A percentile compares a stretch with the other conserved stretches of the same genome.
Evolutionary conservation across 2,888 invertebrate species (phyloP).

Genomic region (Drosophila tripunctata): DNA sequence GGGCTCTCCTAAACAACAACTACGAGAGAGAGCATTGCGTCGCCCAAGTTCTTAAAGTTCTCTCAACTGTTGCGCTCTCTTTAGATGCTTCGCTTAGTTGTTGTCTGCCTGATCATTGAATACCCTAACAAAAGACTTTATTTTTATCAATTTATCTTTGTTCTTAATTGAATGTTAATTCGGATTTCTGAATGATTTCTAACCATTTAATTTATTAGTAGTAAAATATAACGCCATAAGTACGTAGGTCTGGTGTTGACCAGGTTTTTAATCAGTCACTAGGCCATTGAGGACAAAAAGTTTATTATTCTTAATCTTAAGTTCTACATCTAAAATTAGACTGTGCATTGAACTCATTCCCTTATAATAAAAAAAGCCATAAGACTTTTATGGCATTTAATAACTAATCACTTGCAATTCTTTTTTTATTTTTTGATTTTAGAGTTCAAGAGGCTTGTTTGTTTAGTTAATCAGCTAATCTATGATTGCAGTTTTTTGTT

Average conservation of each 20-base stretch:
- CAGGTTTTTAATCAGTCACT: too few species aligned
- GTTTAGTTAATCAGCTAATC: neutral
- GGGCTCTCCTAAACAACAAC: conserved; percentile 20
- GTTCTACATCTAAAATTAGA: neutral
- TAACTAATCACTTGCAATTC: neutral
- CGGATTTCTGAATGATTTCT: too few species aligned
- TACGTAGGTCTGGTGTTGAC: too few species aligned
- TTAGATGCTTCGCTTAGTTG: neutral
- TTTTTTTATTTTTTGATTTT: neutral
- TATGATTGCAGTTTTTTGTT: conserved; percentile 4
- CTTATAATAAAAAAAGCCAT: neutral
- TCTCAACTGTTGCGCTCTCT: neutral
- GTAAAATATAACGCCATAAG: too few species aligned
- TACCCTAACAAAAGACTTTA: neutral
- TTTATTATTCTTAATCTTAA: too few species aligned
- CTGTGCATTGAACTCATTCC: neutral
- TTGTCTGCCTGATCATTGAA: neutral
- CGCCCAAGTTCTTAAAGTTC: neutral
- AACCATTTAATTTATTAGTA: too few species aligned
- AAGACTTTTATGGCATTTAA: neutral
- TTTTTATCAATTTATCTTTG: neutral
- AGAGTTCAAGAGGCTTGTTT: neutral
- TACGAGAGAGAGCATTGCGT: neutral
- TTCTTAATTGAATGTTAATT: too few species aligned
- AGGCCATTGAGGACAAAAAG: too few species aligned